phyloP scores from a whole-genome alignment of 2,113 vertebrate genomes.

The Oncorhynchus keta region DNA sequence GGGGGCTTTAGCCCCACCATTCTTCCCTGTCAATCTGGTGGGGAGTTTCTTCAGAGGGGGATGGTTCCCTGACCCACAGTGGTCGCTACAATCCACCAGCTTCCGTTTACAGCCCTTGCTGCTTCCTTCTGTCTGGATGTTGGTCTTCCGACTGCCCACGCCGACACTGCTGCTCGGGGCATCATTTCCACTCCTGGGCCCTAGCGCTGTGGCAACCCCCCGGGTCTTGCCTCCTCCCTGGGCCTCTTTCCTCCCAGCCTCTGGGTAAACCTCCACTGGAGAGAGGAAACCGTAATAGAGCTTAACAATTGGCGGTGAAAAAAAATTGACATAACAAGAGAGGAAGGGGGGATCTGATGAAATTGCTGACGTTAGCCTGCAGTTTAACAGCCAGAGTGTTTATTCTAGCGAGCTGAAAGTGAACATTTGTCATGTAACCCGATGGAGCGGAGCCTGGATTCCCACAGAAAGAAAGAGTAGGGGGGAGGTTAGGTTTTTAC shows the following conservation, averaged over 20 bases:
- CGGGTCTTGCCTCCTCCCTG: neutral
- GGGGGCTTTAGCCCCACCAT: constrained; percentile 50
- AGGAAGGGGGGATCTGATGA: constrained; percentile 45
- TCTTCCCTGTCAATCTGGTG: constrained; percentile 59
- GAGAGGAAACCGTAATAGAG: constrained; percentile 44
- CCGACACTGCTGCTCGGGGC: constrained; percentile 63
- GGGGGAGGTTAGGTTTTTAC: constrained; percentile 46
- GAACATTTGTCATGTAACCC: constrained; percentile 70
- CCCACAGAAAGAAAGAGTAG: constrained; percentile 55
- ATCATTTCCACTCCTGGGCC: constrained; percentile 79
- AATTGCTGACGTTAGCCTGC: constrained; percentile 64
- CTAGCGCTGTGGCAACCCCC: constrained; percentile 55
- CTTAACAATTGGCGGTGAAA: constrained; percentile 55
- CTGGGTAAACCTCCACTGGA: constrained; percentile 57
- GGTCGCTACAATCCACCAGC: constrained; percentile 73
- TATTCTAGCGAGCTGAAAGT: constrained; percentile 57
- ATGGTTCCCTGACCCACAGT: constrained; percentile 73
- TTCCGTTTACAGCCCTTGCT: constrained; percentile 80
- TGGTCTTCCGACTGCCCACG: constrained; percentile 55
- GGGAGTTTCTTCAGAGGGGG: constrained; percentile 72
- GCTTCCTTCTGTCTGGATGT: constrained; percentile 64
- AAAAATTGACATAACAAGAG: constrained; percentile 2
- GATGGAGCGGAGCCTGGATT: constrained; percentile 57
- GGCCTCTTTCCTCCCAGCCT: constrained; percentile 34
- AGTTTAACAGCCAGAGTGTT: constrained; percentile 62